Conservation (phyloP, 2,888 invertebrate species). For the Amphimallon solstitiale region DNA sequence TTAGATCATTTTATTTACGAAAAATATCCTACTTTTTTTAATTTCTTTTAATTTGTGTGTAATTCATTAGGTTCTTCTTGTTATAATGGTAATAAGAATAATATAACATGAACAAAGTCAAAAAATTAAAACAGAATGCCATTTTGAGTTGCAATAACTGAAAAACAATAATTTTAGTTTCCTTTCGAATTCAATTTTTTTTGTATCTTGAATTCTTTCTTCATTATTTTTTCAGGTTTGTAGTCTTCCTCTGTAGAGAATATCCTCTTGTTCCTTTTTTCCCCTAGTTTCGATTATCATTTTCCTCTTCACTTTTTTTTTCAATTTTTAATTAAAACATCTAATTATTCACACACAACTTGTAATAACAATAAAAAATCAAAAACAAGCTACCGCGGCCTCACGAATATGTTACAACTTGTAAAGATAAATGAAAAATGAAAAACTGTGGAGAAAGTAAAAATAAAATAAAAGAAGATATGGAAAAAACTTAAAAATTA, state of each 20-base stretch:
- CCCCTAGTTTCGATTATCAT: neutral
- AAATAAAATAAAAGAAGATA: neutral
- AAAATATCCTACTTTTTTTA: slow-evolving; percentile 59
- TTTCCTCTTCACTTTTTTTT: slow-evolving; percentile 36
- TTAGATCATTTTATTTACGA: slow-evolving; percentile 57
- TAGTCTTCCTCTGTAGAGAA: no score
- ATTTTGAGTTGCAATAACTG: slow-evolving; percentile 24
- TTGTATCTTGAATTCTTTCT: neutral
- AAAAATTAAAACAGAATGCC: slow-evolving; percentile 46
- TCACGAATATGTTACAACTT: slow-evolving; percentile 3
- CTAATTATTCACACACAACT: slow-evolving; percentile 45
- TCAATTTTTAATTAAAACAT: slow-evolving; percentile 39
- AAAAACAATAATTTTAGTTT: slow-evolving; percentile 21
- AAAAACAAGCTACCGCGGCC: slow-evolving; percentile 1
- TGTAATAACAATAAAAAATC: slow-evolving; percentile 21
- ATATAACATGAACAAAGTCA: slow-evolving; percentile 56
- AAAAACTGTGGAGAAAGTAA: neutral
- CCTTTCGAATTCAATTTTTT: neutral
- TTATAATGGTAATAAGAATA: slow-evolving; percentile 44
- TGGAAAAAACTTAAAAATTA: slow-evolving; percentile 18
- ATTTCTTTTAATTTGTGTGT: slow-evolving; percentile 40
- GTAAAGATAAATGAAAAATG: no score
- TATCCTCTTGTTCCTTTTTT: neutral
- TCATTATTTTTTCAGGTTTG: no score
- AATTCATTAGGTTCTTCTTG: slow-evolving; percentile 25